Evolutionary conservation across 2,113 vertebrate genomes (phyloP).

Genomic region (Seriola dumerili): DNA sequence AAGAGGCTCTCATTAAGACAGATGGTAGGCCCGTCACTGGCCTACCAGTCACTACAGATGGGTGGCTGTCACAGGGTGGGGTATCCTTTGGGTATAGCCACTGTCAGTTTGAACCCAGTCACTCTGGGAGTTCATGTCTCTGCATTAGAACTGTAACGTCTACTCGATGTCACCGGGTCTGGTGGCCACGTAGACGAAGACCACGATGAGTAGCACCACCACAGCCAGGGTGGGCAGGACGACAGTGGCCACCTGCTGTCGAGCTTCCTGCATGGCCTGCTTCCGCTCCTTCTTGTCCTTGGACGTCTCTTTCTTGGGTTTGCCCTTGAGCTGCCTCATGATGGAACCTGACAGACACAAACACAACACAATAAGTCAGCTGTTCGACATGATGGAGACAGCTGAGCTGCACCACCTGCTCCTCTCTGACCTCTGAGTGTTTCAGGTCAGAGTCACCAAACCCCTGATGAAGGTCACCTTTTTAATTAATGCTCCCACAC

Average conservation of each 20-base stretch:
- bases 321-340: conserved; percentile 99
- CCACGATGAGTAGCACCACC: conserved; percentile 92
- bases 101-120: conserved; percentile 28
- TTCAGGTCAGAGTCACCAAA: too few relatives aligned
- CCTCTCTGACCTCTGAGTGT: too few relatives aligned
- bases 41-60: neutral
- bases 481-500: too few relatives aligned
- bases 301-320: conserved; percentile 96
- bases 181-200: conserved; percentile 96
- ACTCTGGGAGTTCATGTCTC: conserved; percentile 16
- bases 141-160: neutral
- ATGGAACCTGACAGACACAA: conserved; percentile 59
- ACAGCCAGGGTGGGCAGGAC: conserved; percentile 93
- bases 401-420: too few relatives aligned
- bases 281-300: conserved; percentile 98
- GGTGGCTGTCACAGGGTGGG: neutral
- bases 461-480: too few relatives aligned
- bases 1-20: conserved; percentile 42
- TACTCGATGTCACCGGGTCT: conserved; percentile 90
- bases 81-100: conserved; percentile 53
- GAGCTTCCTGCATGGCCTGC: conserved; percentile 97
- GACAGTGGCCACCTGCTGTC: conserved; percentile 93
- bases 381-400: neutral
- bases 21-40: neutral
- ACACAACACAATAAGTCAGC: neutral